Base-by-base conservation (phyloP, 2,113 vertebrate species). In the Echinops telfairi region DNA sequence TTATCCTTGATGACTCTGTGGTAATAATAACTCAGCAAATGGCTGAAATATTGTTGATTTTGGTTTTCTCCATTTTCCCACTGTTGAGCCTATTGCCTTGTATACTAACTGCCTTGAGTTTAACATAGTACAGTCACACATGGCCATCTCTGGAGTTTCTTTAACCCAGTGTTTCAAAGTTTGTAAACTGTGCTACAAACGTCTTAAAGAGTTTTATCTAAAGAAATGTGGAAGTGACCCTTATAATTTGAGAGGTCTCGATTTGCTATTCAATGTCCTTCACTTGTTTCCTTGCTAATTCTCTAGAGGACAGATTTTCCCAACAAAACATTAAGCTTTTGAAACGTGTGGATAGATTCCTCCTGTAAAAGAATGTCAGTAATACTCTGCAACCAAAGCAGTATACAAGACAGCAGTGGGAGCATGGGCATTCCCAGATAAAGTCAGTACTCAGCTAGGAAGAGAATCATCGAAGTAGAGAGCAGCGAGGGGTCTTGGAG, bases 241-340 rank as follows among this genome's bases (percentile, higher is more conserved):
- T 17, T 83, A 76, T 86, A 80, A 53, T 16, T 73, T 27, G 8
- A 27, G n/a, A 86, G 76, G 25, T 91, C 33, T 70, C 79, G 76
- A 85, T 5, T 71, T 70, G 38, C 60, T 84, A 2, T 62, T 31
- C 47, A 43, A 2, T 86, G 82, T 91, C 66, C 20, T 89, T 94
- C 12, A 73, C 8, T 76, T 83, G 11, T 90, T 93, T 81, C 33
- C 73, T 79, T 76, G 70, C 70, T 92, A 47, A 86, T 78, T 92
- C 70, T 88, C 62, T 36, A 89, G 76, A 86, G 81, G 64, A 80
- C 23, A 38, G 47, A 71, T 91, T 83, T 88, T 89, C 75, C 85
- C 47, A 83, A 58, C 25, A 86, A 77, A 92, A 83, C 80, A 68
- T 80, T 27, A n/a, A 33, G 64, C 23, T 91, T 91, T 78, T 64